Percentiles rank a stretch among this genome's conserved stretches.
phyloP scores from a whole-genome alignment of 2,113 vertebrate genomes.

The Tragelaphus buxtoni region DNA sequence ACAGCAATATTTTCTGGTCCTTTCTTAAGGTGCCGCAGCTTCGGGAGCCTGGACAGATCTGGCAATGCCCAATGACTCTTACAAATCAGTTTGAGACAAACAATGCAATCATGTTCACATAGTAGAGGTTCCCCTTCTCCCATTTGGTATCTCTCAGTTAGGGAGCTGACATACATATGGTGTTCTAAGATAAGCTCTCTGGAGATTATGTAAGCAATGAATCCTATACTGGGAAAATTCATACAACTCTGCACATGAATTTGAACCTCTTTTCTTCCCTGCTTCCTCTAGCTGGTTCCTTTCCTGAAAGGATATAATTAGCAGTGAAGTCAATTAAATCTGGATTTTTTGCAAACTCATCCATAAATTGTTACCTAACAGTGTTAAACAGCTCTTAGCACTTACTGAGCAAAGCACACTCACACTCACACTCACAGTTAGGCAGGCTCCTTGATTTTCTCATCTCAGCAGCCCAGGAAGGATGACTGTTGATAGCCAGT shows the following conservation, averaged over 20 bases:
- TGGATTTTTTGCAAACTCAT: background rate
- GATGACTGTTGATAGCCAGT: background rate
- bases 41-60: background rate
- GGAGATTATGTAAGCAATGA: background rate
- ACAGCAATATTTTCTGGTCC: background rate
- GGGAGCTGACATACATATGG: background rate
- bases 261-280: background rate
- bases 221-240: background rate
- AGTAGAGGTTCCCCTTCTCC: rapidly evolving
- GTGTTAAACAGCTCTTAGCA: background rate
- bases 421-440: background rate
- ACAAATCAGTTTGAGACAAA: background rate
- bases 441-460: background rate
- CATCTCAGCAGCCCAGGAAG: background rate
- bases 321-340: background rate
- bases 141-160: background rate
- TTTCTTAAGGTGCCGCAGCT: background rate
- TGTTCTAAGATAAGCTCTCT: background rate
- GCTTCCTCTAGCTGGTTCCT: background rate
- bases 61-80: background rate
- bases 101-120: rapidly evolving
- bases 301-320: background rate
- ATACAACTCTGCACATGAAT: background rate
- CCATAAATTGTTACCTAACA: background rate
- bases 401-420: background rate